Evolutionary conservation across 2,113 vertebrate genomes (phyloP), one percentile per base, ranked within the genome.

Genomic region (Megalops atlanticus): DNA sequence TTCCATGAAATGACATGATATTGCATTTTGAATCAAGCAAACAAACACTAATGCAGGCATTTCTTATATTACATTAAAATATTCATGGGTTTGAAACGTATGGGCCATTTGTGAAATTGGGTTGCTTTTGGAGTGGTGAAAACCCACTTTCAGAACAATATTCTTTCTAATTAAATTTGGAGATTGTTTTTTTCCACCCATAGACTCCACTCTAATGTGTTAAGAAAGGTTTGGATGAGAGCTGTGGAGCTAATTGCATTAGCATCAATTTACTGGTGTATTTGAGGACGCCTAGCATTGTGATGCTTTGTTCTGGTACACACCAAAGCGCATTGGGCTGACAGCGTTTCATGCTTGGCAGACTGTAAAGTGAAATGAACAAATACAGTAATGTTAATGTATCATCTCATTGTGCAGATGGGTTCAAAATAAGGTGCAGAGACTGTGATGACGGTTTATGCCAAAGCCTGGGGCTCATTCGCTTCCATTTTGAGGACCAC

Each of bases 401-500:
- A 71, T 71, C 33, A 3, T 33, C 35, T 36, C 10, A 14, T 71
- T 8, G 35, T 33, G 10, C 69, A 71, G 31, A 21, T 33, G 7
- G 69, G 69, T 38, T 71, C 69, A 71, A 71, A 71, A 35, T 15
- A 71, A 38, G 69, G 14, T 41, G 75, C 6, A 8, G 43, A 27
- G 45, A n/a, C 54, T 64, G 11, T 11, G 68, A 38, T 64, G 18
- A 41, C 83, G 78, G 83, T 35, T 88, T 82, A 75, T 38, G 27
- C 35, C 43, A 1, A 4, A 10, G 69, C 78, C 43, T 73, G 39
- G 68, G 77, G 75, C 78, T 83, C 71, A 5, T 49, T 73, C 74
- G 68, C 43, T 68, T 71, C 78, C 41, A 45, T 76, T 83, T 76
- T 76, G 77, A 83, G 81, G 58, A 82, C 43, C 43, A 12, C 43